A percentile compares a stretch with the other conserved stretches of the same genome.
Evolutionary conservation across 2,888 invertebrate species (phyloP).

Genomic region (Dione vanillae): DNA sequence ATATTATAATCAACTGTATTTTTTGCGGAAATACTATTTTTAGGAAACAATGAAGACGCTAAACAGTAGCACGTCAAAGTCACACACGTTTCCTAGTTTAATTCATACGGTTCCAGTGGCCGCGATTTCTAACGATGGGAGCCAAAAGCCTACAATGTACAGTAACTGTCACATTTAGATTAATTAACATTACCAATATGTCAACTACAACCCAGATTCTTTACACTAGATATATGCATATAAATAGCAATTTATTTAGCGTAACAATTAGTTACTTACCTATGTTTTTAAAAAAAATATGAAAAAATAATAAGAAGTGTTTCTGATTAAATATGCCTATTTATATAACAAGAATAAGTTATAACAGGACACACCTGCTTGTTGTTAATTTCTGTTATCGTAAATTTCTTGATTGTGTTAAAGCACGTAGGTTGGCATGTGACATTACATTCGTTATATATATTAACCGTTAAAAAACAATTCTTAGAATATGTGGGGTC

Average conservation of each 20-base stretch:
- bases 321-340: neutral
- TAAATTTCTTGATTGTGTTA: neutral
- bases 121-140: constrained; percentile 64
- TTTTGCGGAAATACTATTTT: neutral
- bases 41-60: constrained; percentile 41
- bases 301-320: no score
- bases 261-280: neutral
- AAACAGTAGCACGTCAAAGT: constrained; percentile 32
- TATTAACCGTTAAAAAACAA: constrained; percentile 29
- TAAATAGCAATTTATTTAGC: no score
- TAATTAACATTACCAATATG: constrained; percentile 9
- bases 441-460: constrained; percentile 22
- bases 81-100: constrained; percentile 39
- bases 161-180: constrained; percentile 47
- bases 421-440: constrained; percentile 17
- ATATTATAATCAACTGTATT: neutral
- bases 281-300: no score
- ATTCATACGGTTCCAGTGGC: constrained; percentile 56
- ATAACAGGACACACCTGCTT: neutral
- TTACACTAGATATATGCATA: no score
- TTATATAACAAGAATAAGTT: neutral
- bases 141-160: constrained; percentile 57
- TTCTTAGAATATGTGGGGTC: constrained; percentile 42
- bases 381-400: constrained; percentile 4
- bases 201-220: neutral